Conservation (phyloP, 2,113 vertebrate species). For the Pavo muticus region DNA sequence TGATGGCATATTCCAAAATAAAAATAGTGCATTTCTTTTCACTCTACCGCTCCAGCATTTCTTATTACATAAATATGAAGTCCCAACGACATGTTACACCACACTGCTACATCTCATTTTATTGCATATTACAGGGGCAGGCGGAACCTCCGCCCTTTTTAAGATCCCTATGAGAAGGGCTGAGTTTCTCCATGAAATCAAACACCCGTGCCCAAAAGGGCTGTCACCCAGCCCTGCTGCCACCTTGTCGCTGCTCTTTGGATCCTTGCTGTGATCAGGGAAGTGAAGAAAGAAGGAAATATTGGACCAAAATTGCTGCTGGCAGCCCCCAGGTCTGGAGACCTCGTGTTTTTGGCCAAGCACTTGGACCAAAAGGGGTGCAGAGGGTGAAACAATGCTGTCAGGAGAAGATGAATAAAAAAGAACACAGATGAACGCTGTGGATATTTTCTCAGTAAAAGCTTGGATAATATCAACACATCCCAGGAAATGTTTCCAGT, state of each 20-base stretch:
- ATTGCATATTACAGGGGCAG: neutral
- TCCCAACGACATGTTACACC: neutral
- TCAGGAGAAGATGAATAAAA: neutral
- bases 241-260: neutral
- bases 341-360: neutral
- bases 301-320: neutral
- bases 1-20: constrained; percentile 24
- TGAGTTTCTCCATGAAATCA: neutral
- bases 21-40: constrained; percentile 20
- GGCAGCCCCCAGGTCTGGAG: neutral
- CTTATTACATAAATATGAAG: constrained; percentile 17
- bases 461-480: neutral
- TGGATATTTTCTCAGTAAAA: neutral
- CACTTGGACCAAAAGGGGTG: neutral
- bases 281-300: neutral
- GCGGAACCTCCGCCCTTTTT: constrained; percentile 27
- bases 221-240: neutral
- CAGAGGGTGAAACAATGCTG: neutral
- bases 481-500: neutral
- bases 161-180: constrained; percentile 21
- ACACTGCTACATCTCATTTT: neutral
- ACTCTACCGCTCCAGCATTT: neutral
- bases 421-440: neutral
- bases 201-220: neutral
- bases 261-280: neutral